These are phyloP conservation scores for Cryptotermes secundus DNA, from an alignment of 1,140 invertebrate species.

Conservation along the genomic window DNA sequence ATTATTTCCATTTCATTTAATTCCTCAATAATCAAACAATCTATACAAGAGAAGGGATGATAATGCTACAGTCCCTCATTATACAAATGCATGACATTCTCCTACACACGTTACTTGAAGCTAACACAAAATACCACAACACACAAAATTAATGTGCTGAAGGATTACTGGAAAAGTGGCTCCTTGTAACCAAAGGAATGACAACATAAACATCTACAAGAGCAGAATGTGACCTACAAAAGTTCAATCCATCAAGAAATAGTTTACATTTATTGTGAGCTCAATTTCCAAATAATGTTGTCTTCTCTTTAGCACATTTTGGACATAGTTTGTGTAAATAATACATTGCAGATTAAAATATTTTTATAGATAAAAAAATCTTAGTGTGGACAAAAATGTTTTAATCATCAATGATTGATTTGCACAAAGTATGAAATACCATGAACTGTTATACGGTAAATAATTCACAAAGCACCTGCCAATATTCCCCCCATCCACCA, in stretches of 20 bases:
- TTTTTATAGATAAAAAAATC: conserved; percentile 26
- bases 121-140: conserved; percentile 33
- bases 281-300: conserved; percentile 17
- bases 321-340: conserved; percentile 30
- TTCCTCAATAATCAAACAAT: conserved; percentile 34
- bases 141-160: conserved; percentile 29
- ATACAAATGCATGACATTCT: conserved; percentile 34
- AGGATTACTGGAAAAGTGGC: conserved; percentile 22
- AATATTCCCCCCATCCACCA: conserved; percentile 26
- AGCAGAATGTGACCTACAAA: conserved; percentile 27
- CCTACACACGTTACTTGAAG: conserved; percentile 33
- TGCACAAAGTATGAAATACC: conserved; percentile 30
- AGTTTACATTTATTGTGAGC: conserved; percentile 30
- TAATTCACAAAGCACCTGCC: conserved; percentile 26
- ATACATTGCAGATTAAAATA: conserved; percentile 27
- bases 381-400: conserved; percentile 26
- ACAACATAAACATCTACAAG: conserved; percentile 31
- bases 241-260: conserved; percentile 31
- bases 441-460: conserved; percentile 26
- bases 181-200: conserved; percentile 23
- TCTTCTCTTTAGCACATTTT: conserved; percentile 18
- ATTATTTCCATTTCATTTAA: conserved; percentile 32
- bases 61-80: conserved; percentile 31
- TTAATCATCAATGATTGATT: conserved; percentile 32
- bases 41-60: conserved; percentile 33